Percentiles rank a stretch among this genome's conserved stretches.
Evolutionary conservation across 2,113 vertebrate genomes (phyloP).

Genomic region (Poecilia latipinna): DNA sequence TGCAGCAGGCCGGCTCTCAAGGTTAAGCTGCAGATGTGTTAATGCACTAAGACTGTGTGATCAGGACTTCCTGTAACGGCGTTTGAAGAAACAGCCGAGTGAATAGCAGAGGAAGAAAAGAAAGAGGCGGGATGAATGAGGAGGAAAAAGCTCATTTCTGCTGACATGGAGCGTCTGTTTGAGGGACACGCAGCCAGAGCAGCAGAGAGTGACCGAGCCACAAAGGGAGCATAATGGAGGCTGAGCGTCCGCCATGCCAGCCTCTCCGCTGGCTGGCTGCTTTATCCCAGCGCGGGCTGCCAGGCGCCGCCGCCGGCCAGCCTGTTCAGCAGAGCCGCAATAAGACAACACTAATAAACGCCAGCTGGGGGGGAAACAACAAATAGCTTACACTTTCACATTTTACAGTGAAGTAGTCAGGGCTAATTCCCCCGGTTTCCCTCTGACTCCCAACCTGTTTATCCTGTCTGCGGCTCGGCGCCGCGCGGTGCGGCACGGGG

Average conservation of each 20-base stretch:
- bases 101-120: constrained; percentile 48
- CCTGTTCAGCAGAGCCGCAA: constrained; percentile 69
- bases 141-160: constrained; percentile 71
- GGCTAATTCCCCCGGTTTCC: constrained; percentile 62
- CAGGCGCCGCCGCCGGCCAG: constrained; percentile 57
- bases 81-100: constrained; percentile 58
- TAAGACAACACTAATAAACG: constrained; percentile 74
- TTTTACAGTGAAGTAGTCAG: constrained; percentile 75
- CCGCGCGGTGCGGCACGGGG: constrained; percentile 34
- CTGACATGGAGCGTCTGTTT: constrained; percentile 68
- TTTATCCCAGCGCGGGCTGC: constrained; percentile 60
- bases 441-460: constrained; percentile 78
- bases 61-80: constrained; percentile 29
- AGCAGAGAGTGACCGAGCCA: constrained; percentile 75
- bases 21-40: constrained; percentile 66
- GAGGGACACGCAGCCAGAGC: constrained; percentile 70
- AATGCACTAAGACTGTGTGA: constrained; percentile 58
- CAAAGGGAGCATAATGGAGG: constrained; percentile 73
- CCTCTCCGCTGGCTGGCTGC: constrained; percentile 66
- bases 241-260: constrained; percentile 55
- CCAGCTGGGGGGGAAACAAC: constrained; percentile 57
- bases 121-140: constrained; percentile 50
- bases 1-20: constrained; percentile 51
- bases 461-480: constrained; percentile 70
- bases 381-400: constrained; percentile 69